A percentile compares a stretch with the other conserved stretches of the same genome.
phyloP scores from a whole-genome alignment of 2,888 invertebrate genomes.

The Tyria jacobaeae region DNA sequence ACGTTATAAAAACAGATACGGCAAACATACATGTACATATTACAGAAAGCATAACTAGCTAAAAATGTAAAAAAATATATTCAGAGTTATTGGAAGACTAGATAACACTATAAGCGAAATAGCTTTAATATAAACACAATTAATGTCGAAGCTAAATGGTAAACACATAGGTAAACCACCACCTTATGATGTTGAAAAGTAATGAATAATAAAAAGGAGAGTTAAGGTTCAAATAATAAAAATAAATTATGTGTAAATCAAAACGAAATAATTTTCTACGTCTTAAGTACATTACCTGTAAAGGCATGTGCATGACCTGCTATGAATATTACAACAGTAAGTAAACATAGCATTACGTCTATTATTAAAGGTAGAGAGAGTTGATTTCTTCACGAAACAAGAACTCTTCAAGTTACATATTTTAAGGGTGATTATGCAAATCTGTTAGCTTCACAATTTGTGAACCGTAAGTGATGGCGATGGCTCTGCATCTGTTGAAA shows the following conservation, averaged over 20 bases:
- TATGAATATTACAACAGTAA: not conserved
- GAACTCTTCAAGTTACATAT: not conserved
- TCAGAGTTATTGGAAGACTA: conserved; percentile 15
- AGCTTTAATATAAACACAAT: not conserved
- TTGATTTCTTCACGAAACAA: not conserved
- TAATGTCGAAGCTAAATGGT: not conserved
- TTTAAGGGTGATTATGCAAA: conserved; percentile 65
- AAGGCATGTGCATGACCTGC: not conserved
- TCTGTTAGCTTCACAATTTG: conserved; percentile 71
- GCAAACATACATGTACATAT: not conserved
- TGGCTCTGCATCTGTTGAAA: conserved; percentile 72
- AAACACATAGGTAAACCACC: too few species aligned
- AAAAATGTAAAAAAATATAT: not conserved
- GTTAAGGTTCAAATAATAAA: too few species aligned
- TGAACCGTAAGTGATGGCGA: conserved; percentile 69
- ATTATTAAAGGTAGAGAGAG: not conserved
- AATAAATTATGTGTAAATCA: too few species aligned
- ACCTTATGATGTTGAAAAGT: too few species aligned
- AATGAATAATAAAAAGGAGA: too few species aligned
- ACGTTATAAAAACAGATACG: too few species aligned
- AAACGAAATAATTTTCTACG: not conserved
- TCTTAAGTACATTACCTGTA: not conserved
- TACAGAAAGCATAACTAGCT: not conserved
- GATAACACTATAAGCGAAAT: not conserved
- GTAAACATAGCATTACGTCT: too few species aligned